phyloP scores from a whole-genome alignment of 2,888 invertebrate genomes.

The Drosophila testacea region DNA sequence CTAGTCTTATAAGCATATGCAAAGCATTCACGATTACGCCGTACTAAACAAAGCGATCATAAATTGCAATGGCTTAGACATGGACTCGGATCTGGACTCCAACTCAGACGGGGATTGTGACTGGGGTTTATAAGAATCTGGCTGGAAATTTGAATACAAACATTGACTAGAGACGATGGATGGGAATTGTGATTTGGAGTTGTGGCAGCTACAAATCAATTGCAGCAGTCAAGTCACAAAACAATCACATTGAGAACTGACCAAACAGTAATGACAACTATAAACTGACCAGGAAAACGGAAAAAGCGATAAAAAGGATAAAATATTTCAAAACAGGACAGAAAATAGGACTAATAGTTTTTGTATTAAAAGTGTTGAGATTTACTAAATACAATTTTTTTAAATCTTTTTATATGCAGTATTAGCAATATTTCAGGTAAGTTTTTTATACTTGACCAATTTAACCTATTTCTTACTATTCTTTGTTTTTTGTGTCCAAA shows the following conservation, averaged over 20 bases:
- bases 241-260: slow-evolving; percentile 50
- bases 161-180: slow-evolving; percentile 51
- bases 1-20: slow-evolving; percentile 13
- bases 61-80: slow-evolving; percentile 56
- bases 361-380: no score
- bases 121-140: slow-evolving; percentile 33
- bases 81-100: background rate
- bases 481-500: no score
- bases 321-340: no score
- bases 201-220: slow-evolving; percentile 64
- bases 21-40: slow-evolving; percentile 4
- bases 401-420: no score
- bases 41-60: slow-evolving; percentile 70
- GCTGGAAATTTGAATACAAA: slow-evolving; percentile 74
- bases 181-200: slow-evolving; percentile 37
- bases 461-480: no score
- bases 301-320: no score
- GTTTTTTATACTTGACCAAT: no score
- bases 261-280: background rate
- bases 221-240: slow-evolving; percentile 52
- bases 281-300: no score
- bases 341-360: no score
- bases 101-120: background rate
- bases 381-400: no score
- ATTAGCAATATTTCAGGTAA: no score